phyloP scores from a whole-genome alignment of 2,797 vertebrate genomes.

The Spheniscus humboldti region DNA sequence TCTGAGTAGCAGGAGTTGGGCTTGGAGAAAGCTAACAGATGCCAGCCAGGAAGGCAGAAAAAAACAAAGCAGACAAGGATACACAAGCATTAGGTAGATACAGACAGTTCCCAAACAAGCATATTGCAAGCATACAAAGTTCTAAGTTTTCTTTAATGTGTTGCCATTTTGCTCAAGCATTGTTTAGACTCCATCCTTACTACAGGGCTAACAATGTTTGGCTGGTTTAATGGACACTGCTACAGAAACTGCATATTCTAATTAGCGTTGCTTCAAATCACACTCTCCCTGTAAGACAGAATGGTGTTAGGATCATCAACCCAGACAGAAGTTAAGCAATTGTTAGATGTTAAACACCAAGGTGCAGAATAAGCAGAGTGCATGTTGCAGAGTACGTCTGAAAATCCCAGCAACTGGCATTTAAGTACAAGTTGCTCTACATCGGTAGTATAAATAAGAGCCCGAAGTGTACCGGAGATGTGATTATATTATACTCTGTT shows the following conservation, averaged over 20 bases:
- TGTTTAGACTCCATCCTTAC: not conserved
- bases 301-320: not conserved
- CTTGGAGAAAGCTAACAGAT: conserved; percentile 88
- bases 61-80: conserved; percentile 64
- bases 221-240: not conserved
- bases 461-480: not conserved
- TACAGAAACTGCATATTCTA: not conserved
- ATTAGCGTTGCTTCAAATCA: not conserved
- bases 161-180: not conserved
- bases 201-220: not conserved
- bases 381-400: not conserved
- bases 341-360: not conserved
- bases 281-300: not conserved
- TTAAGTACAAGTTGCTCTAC: not conserved
- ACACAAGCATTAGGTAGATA: conserved; percentile 56
- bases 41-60: conserved; percentile 60
- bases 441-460: not conserved
- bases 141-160: not conserved
- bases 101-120: not conserved
- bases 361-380: not conserved
- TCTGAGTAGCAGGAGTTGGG: conserved; percentile 87
- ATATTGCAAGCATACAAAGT: conserved; percentile 23
- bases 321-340: not conserved
- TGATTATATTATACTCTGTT: not conserved
- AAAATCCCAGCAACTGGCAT: not conserved